Evolutionary conservation across 1,140 invertebrate genomes (phyloP), one percentile per base, ranked within the genome.

Genomic region (Hyposmocoma kahamanoa): DNA sequence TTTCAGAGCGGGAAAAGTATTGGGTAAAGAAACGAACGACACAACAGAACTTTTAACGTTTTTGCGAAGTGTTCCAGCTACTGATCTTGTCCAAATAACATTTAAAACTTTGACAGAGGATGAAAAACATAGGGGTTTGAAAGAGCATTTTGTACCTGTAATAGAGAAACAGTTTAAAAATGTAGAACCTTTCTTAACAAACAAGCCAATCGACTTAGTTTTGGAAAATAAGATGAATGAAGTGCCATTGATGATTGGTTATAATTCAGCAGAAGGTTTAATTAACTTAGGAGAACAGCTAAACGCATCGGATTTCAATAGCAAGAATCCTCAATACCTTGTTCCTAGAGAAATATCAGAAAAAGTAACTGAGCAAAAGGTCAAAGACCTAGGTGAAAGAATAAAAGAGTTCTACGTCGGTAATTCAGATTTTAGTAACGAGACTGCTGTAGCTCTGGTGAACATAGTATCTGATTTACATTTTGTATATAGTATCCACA

Each of bases 161-260:
- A 66, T 88, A 34, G 88, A 87, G 66, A 85, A 80, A 44, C 57
- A 60, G 38, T 84, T 87, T 36, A 49, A 61, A 10, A 50, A 71
- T 17, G 59, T 62, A 22, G 69, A 80, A 45, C 45, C 66, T 0
- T 87, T 88, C 50, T 43, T 89, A 11, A 64, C 60, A 1, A 67
- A 85, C 52, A 44, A 77, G 13, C 79, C 85, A 3, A 30, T 82
- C n/a, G 52, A 81, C 41, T 51, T 80, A 41, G 50, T 88, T 10
- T 21, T 60, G 21, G 62, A 60, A 17, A 76, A 87, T 41, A 72
- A 75, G 30, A 86, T 87, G 30, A 60, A 87, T 22, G 84, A 88
- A 47, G 78, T 92, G 10, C 91, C 92, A 0, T 74, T 89, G 13
- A 84, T 93, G 5, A 59, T 88, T 13, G 92, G 92, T 0, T 88